phyloP scores from a whole-genome alignment of 2,888 invertebrate species.

The Nomada flava region DNA sequence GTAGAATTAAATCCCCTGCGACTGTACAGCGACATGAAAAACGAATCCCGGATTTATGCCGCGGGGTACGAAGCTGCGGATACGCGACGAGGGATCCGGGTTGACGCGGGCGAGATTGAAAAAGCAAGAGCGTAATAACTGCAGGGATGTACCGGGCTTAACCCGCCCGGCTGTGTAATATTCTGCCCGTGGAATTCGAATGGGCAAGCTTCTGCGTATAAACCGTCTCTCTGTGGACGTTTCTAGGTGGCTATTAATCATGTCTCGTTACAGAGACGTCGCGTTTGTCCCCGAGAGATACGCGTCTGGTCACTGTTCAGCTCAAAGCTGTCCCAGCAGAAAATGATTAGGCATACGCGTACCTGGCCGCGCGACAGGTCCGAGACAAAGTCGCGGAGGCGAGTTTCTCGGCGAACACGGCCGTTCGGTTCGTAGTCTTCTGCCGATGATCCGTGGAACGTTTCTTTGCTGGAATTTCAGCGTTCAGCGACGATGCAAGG shows the following conservation, averaged over 20 bases:
- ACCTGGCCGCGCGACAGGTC: not conserved
- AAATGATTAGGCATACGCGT: not conserved
- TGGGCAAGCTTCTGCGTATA: slow-evolving; percentile 30
- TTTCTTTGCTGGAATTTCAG: not conserved
- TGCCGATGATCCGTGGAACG: not conserved
- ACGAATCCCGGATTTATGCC: not conserved
- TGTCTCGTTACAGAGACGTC: slow-evolving; percentile 1
- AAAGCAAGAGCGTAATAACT: slow-evolving; percentile 11
- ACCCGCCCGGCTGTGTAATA: slow-evolving; percentile 19
- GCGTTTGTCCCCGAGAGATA: slow-evolving; percentile 3
- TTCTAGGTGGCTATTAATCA: not conserved
- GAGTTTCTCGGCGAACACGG: no score
- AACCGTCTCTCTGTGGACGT: not conserved
- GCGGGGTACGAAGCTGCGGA: not conserved
- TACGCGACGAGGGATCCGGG: not conserved
- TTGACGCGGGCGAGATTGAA: slow-evolving; percentile 28
- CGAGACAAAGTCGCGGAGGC: not conserved
- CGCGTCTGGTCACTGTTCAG: not conserved
- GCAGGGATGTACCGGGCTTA: no score
- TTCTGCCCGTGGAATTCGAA: slow-evolving; percentile 43
- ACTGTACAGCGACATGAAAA: not conserved
- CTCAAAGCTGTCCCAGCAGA: not conserved
- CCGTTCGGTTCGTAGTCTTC: no score
- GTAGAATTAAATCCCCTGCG: not conserved
- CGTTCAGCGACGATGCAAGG: not conserved